Conservation (phyloP, 2,888 invertebrate genomes). For the Papilio demoleus region DNA sequence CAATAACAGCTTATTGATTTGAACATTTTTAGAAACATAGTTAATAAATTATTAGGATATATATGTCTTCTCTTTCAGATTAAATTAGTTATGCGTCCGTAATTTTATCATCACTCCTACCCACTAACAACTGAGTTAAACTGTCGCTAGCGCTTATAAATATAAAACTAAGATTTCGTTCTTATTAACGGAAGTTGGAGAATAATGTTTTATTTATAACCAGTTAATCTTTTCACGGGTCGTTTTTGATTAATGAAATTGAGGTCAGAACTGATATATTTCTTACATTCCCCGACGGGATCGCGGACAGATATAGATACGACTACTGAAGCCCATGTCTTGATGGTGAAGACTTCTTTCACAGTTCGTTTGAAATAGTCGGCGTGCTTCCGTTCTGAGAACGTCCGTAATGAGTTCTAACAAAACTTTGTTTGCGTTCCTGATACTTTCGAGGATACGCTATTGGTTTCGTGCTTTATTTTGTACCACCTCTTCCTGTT, state of each 20-base stretch:
- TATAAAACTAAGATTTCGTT: neutral
- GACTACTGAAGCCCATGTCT: conserved; percentile 42
- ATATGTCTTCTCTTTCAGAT: neutral
- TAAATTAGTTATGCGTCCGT: neutral
- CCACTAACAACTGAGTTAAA: neutral
- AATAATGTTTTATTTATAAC: conserved; percentile 19
- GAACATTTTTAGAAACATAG: too few relatives aligned
- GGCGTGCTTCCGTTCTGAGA: conserved; percentile 49
- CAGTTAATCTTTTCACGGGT: conserved; percentile 22
- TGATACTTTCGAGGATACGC: conserved; percentile 41
- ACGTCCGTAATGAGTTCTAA: conserved; percentile 48
- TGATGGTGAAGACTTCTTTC: conserved; percentile 43
- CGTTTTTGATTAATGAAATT: conserved; percentile 32
- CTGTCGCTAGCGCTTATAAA: neutral
- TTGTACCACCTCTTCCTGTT: conserved; percentile 27
- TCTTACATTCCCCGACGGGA: conserved; percentile 25
- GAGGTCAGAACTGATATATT: conserved; percentile 23
- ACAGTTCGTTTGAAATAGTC: conserved; percentile 45
- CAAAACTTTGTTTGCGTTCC: conserved; percentile 43
- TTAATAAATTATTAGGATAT: neutral
- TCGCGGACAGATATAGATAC: conserved; percentile 42
- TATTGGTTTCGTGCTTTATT: conserved; percentile 25
- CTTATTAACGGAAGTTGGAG: conserved; percentile 11
- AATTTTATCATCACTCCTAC: neutral
- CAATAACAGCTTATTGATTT: neutral